Conservation (phyloP, 2,888 invertebrate species). For the Caenorhabditis zanzibari region DNA sequence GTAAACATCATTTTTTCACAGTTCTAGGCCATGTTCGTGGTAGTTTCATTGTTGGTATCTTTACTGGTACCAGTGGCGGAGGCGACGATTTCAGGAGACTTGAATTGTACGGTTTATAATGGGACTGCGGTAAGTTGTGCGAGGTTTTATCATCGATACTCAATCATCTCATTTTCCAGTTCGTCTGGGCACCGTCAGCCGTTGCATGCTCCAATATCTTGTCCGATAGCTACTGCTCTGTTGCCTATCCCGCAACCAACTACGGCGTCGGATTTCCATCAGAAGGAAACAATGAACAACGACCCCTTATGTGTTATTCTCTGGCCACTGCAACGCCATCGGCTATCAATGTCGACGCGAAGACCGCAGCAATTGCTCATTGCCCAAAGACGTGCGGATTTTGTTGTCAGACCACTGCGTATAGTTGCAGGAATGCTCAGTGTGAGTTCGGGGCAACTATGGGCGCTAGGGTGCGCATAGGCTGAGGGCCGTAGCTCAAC, state of each 20-base stretch:
- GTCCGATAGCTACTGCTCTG: constrained; percentile 18
- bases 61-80: background rate
- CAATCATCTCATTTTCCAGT: background rate
- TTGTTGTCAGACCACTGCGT: constrained; percentile 67
- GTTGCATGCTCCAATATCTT: constrained; percentile 26
- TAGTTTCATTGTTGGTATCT: background rate
- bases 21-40: background rate
- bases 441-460: constrained; percentile 4
- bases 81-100: constrained; percentile 29
- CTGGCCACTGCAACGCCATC: constrained; percentile 36
- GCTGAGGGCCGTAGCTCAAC: no score
- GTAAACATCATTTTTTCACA: background rate
- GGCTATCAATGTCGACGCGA: constrained; percentile 24
- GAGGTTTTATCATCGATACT: no score
- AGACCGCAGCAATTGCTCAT: constrained; percentile 30
- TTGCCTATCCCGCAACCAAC: constrained; percentile 37
- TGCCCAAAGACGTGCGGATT: constrained; percentile 59
- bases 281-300: constrained; percentile 12
- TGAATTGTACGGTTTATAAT: constrained; percentile 43
- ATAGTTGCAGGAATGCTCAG: constrained; percentile 55
- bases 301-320: constrained; percentile 41
- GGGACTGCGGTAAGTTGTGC: constrained; percentile 15
- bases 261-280: background rate
- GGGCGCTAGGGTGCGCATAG: no score
- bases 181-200: constrained; percentile 43